Conservation (phyloP, 1,140 invertebrate genomes). For the Chironomus striatipennis region DNA sequence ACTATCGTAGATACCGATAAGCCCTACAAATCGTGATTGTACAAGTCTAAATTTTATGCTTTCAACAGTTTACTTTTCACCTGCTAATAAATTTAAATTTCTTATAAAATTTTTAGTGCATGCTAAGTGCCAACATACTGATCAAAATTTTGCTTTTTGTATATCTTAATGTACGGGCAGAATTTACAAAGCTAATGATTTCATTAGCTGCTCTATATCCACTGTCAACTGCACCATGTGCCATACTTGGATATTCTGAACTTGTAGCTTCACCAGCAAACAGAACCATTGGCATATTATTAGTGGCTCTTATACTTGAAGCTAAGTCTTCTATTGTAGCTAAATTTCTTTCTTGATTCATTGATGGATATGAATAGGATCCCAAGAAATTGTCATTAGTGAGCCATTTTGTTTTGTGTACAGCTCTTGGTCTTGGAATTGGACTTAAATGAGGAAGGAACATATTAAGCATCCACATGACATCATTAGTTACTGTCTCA, state of each 20-base stretch:
- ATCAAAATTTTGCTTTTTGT: no score
- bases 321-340: conserved; percentile 30
- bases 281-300: conserved; percentile 45
- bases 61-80: no score
- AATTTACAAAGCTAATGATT: neutral
- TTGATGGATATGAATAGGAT: neutral
- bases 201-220: conserved; percentile 32
- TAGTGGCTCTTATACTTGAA: conserved; percentile 36
- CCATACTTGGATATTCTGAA: conserved; percentile 57
- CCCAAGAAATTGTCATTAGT: conserved; percentile 10
- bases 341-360: neutral
- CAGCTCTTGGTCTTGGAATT: neutral
- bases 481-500: neutral
- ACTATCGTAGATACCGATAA: no score
- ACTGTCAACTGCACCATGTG: conserved; percentile 55
- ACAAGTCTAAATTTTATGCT: no score
- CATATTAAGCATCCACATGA: neutral
- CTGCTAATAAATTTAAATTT: no score
- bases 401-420: neutral
- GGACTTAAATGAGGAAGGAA: neutral
- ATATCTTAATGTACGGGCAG: no score
- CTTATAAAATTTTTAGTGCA: no score
- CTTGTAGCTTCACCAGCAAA: conserved; percentile 69
- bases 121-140: no score
- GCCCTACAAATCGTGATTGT: no score